These are phyloP conservation scores for Bilobella aurantiaca DNA, from an alignment of 1,140 invertebrate species.

Conservation along the genomic window DNA sequence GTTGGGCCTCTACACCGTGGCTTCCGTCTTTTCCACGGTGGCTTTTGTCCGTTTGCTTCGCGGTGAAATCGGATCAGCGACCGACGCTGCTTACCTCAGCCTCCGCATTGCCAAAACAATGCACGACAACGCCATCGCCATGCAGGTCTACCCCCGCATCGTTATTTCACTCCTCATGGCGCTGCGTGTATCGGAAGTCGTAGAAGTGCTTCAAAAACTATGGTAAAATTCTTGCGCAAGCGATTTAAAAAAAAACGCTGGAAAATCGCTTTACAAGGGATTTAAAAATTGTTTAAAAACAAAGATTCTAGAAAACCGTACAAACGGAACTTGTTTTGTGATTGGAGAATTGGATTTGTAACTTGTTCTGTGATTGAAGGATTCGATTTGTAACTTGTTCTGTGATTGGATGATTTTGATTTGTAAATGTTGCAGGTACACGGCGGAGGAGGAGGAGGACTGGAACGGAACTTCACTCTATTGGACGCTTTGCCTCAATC, in stretches of 20 bases:
- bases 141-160: constrained; percentile 19
- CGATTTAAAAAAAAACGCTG: not conserved
- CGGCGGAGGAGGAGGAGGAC: constrained; percentile 18
- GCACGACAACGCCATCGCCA: constrained; percentile 20
- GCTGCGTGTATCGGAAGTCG: constrained; percentile 17
- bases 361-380: not conserved
- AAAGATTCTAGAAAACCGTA: not conserved
- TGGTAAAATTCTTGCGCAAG: constrained; percentile 24
- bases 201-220: constrained; percentile 20
- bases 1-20: constrained; percentile 17
- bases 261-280: not conserved
- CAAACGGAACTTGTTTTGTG: not conserved
- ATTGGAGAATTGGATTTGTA: too few species aligned
- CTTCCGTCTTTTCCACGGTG: constrained; percentile 22
- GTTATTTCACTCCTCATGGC: constrained; percentile 3
- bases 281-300: not conserved
- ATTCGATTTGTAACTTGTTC: not conserved
- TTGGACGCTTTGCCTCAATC: constrained; percentile 20
- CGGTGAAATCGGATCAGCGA: constrained; percentile 14
- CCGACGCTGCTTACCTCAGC: constrained; percentile 20
- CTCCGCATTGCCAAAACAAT: constrained; percentile 20
- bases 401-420: not conserved
- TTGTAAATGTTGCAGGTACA: constrained; percentile 12
- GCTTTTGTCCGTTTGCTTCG: constrained; percentile 7
- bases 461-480: constrained; percentile 18